Evolutionary conservation across 64 coral and sea anemone species (phyloP).

Genomic region (Hydrozoanthus tunicans): DNA sequence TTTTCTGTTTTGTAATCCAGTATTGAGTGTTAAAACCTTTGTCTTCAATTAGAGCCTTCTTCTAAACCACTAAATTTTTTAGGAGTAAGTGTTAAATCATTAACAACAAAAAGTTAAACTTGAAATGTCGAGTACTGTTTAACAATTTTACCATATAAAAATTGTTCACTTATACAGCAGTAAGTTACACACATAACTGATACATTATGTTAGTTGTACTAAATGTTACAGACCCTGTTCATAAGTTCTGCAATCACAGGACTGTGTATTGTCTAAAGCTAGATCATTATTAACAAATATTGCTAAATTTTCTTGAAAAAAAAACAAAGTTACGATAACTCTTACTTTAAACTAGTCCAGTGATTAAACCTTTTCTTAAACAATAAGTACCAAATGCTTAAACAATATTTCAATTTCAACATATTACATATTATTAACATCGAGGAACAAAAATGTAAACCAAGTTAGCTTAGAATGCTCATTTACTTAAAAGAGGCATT

Average conservation of each 20-base stretch:
- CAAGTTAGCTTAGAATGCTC: too few relatives aligned
- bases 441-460: not conserved
- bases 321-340: not conserved
- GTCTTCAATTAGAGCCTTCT: not conserved
- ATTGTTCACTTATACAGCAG: too few relatives aligned
- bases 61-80: not conserved
- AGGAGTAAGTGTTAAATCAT: not conserved
- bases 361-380: not conserved
- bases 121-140: not conserved
- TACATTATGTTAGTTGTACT: not conserved
- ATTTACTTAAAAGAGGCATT: too few relatives aligned
- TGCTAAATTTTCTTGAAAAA: not conserved
- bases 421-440: too few relatives aligned
- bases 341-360: not conserved
- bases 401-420: too few relatives aligned
- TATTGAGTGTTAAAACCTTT: slow-evolving; percentile 6
- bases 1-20: slow-evolving; percentile 19
- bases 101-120: not conserved
- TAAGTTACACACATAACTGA: too few relatives aligned
- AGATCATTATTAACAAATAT: not conserved
- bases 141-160: not conserved
- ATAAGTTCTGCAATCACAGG: not conserved
- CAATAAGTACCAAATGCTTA: not conserved
- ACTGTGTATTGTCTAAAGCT: not conserved
- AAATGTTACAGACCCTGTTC: not conserved